Evolutionary conservation across 92 coral and sea anemone species (phyloP), one percentile per base, ranked within the genome.

Genomic region (Parazoanthus atlanticus): DNA sequence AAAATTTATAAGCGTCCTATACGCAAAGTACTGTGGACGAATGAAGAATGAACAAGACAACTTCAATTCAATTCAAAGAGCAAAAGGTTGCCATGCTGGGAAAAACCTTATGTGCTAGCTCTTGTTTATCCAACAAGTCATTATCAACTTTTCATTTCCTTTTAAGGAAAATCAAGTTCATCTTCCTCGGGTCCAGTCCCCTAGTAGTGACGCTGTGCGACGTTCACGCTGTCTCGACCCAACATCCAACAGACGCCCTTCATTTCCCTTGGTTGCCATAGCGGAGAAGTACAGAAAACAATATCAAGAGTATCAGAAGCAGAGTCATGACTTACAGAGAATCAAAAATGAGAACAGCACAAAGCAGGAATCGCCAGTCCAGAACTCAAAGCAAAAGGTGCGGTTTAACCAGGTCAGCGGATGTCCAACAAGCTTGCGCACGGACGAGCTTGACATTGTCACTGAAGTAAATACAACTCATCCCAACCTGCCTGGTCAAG

Each of bases 201-300:
- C 89, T 23, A 58, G 66, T 69, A 79, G 84, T 9, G 86, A 84
- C 16, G 49, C 76, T 0, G 33, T n/a, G 13, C 84, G 86, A 26
- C 71, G 78, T 47, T 78, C 75, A 36, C 54, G 88, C 58, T 88
- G 89, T 33, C 56, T 79, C 13, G 82, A 88, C 17, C 86, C 92
- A 58, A 82, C 88, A 12, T 66, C 74, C 30, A 79, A 33, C 43
- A 41, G 58, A 32, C 84, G 84, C 3, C 54, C 93, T 8, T 81
- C 86, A 9, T 92, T 90, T 66, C 93, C 93, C 29, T 76, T 94
- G 72, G 90, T 92, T 77, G 91, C 93, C 58, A 86, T 95, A 29
- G 95, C 96, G 11, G 96, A 95, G 79, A 95, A 95, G 66, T 95
- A 93, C 90, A 74, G 94, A 34, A 83, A 85, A 26, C 95, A 95